Evolutionary conservation across 92 coral and sea anemone species (phyloP).

Genomic region (Epizoanthus rinbou): DNA sequence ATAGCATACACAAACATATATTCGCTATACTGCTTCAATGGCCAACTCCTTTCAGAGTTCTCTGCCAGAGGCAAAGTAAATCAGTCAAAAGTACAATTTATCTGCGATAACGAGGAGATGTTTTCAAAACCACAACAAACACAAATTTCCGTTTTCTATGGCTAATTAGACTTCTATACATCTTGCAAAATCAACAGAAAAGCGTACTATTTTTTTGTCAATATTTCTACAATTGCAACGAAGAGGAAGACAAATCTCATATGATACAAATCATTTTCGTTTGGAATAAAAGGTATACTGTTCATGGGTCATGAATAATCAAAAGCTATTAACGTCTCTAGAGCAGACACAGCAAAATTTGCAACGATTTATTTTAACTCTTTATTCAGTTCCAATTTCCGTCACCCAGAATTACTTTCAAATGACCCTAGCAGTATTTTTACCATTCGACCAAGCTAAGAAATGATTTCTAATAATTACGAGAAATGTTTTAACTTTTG

Average conservation of each 20-base stretch:
- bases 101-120: conserved; percentile 25
- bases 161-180: conserved; percentile 7
- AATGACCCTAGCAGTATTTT: too few species aligned
- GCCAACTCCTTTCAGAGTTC: conserved; percentile 4
- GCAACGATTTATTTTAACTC: neutral
- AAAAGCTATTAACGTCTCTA: neutral
- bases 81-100: conserved; percentile 32
- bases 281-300: neutral
- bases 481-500: neutral
- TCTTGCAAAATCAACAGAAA: conserved; percentile 6
- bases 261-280: neutral
- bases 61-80: conserved; percentile 41
- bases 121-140: conserved; percentile 24
- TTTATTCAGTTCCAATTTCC: neutral
- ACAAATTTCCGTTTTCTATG: conserved; percentile 31
- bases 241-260: neutral
- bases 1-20: conserved; percentile 28
- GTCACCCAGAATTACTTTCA: neutral
- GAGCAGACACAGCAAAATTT: neutral
- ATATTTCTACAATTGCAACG: neutral
- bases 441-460: neutral
- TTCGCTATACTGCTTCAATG: conserved; percentile 14
- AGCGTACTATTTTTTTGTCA: conserved; percentile 1
- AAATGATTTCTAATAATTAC: neutral
- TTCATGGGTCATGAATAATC: neutral